Evolutionary conservation across 2,797 vertebrate genomes (phyloP), one percentile per base, ranked within the genome.

Genomic region (Myiothlypis coronata): DNA sequence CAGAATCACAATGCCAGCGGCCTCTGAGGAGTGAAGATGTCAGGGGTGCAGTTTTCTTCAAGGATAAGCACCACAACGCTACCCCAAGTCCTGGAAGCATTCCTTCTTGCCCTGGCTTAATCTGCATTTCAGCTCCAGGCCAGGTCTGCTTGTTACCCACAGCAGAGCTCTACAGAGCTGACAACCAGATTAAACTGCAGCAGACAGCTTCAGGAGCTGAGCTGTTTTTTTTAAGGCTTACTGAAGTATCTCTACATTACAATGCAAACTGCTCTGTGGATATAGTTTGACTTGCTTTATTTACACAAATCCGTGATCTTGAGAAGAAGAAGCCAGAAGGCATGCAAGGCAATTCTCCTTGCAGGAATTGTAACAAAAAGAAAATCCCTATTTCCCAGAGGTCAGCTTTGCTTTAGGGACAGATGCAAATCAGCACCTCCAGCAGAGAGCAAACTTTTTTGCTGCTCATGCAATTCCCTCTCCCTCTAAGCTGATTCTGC

Each of bases 401-500:
- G 84, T 86, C 91, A 87, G 0, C n/a, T 93, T 75, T 83, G 57
- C 89, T 87, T 94, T 85, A 86, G 84, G 82, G 91, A 77, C 43
- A 71, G 71, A 95, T 83, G 87, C 87, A 94, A 94, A 96, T 89
- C 81, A 93, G 47, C 61, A 69, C 63, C 53, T 82, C 81, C 0
- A 1, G 44, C 83, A 87, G 83, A 85, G 28, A 89, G 30, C 49
- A 82, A 95, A 89, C 78, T 87, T 24, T 95, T 94, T 80, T 72
- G 84, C 90, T 89, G 84, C 82, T 91, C 57, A 26, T 43, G 72
- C 82, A 92, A 53, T 85, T 94, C 64, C n/a, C 57, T 64, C 67
- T 86, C 53, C 60, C 63, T 90, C 79, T 83, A 68, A 94, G 83
- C 75, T 94, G 83, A 87, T 94, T 85, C 78, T 87, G 50, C 87